Percentiles rank a stretch among this genome's conserved stretches.
phyloP scores from a whole-genome alignment of 2,888 invertebrate species.

The Synanthedon formicaeformis region DNA sequence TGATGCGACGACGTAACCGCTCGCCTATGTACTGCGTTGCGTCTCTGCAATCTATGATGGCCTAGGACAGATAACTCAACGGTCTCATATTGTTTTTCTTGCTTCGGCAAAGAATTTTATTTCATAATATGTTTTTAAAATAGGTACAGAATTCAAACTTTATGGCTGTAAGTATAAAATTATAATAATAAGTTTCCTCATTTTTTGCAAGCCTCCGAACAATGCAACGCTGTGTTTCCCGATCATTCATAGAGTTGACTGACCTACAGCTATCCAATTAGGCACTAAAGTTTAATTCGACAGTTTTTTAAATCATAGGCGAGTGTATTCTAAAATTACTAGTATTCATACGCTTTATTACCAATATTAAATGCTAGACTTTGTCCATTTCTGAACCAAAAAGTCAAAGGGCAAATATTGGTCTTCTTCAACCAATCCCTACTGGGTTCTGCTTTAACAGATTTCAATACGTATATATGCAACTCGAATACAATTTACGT shows the following conservation, averaged over 20 bases:
- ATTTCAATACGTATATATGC: too few species aligned
- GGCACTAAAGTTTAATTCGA: not conserved
- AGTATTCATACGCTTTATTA: too few species aligned
- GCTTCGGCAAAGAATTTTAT: not conserved
- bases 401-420: too few species aligned
- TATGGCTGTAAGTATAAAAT: not conserved
- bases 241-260: not conserved
- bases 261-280: conserved; percentile 1
- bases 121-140: not conserved
- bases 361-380: too few species aligned
- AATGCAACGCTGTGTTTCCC: not conserved
- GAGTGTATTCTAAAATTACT: not conserved
- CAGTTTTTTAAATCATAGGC: not conserved
- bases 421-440: too few species aligned
- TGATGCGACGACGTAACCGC: not conserved
- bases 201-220: not conserved
- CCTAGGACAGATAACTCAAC: not conserved
- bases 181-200: not conserved
- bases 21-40: conserved; percentile 4
- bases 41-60: not conserved
- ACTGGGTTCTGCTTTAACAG: too few species aligned
- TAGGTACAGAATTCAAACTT: not conserved
- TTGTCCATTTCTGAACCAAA: too few species aligned
- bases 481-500: too few species aligned
- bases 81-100: not conserved